A percentile compares a stretch with the other conserved stretches of the same genome.
Conservation (phyloP, 2,888 invertebrate species). For the Dasypolia templi region DNA sequence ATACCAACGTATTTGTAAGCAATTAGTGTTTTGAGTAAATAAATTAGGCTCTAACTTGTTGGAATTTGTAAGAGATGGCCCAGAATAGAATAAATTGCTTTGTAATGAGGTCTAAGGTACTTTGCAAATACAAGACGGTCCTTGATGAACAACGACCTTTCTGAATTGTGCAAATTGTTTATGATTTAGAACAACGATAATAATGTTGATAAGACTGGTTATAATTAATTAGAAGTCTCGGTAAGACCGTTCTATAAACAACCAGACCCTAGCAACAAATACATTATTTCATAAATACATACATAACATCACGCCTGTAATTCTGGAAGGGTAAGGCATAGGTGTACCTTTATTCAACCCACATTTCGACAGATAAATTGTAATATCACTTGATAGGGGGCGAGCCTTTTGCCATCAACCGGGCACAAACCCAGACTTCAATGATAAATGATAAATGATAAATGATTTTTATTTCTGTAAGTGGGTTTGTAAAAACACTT, state of each 20-base stretch:
- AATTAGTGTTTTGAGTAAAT: background rate
- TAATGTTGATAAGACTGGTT: slow-evolving; percentile 4
- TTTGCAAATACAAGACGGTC: slow-evolving; percentile 7
- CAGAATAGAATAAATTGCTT: background rate
- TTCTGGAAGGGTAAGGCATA: too few species aligned
- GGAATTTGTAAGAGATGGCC: background rate
- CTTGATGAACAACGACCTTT: background rate
- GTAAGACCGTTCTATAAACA: slow-evolving; percentile 8
- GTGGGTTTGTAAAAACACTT: too few species aligned
- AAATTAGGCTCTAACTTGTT: background rate
- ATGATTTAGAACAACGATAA: slow-evolving; percentile 16
- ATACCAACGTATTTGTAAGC: background rate
- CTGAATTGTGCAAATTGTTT: slow-evolving; percentile 5
- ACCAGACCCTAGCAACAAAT: background rate
- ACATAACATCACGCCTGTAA: too few species aligned
- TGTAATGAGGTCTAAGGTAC: background rate
- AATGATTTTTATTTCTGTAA: too few species aligned
- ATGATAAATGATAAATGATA: too few species aligned
- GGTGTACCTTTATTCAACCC: too few species aligned
- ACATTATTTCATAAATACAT: too few species aligned
- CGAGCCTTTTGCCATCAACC: too few species aligned
- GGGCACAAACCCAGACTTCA: too few species aligned
- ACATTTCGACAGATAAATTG: too few species aligned
- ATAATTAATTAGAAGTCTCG: slow-evolving; percentile 16
- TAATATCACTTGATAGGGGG: too few species aligned